Conservation (phyloP, 30 jellyfish, hydroid and myxozoan genomes). For the Hydractinia echinata region DNA sequence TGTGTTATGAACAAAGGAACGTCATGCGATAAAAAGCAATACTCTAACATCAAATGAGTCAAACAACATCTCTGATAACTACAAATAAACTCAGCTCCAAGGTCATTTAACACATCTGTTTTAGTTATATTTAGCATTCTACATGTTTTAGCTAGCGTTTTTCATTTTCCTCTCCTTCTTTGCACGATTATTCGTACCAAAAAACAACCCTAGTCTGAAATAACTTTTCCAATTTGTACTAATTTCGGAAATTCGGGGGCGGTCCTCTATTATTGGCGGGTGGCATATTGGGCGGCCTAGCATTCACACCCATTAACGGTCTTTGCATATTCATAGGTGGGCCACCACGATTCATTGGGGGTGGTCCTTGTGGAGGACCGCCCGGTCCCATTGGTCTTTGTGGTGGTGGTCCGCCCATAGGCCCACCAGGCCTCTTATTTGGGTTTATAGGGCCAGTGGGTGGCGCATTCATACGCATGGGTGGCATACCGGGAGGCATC, state of each 20-base stretch:
- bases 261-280: background rate
- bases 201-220: too few species aligned
- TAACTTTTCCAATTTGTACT: background rate
- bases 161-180: too few species aligned
- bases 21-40: too few species aligned
- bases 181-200: too few species aligned
- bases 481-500: constrained; percentile 96
- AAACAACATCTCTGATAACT: too few species aligned
- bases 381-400: constrained; percentile 45
- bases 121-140: too few species aligned
- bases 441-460: constrained; percentile 46
- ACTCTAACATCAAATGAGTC: too few species aligned
- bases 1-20: too few species aligned
- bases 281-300: constrained; percentile 17
- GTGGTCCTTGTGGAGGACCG: constrained; percentile 31
- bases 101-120: too few species aligned
- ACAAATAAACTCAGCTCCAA: too few species aligned
- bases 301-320: constrained; percentile 35
- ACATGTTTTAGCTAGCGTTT: too few species aligned
- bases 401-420: constrained; percentile 55
- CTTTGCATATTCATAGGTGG: constrained; percentile 57
- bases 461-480: constrained; percentile 34
- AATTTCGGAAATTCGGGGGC: constrained; percentile 4
- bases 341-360: constrained; percentile 61
- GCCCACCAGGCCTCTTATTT: constrained; percentile 63